phyloP scores from a whole-genome alignment of 2,888 invertebrate species.

The Plemyria rubiginata region DNA sequence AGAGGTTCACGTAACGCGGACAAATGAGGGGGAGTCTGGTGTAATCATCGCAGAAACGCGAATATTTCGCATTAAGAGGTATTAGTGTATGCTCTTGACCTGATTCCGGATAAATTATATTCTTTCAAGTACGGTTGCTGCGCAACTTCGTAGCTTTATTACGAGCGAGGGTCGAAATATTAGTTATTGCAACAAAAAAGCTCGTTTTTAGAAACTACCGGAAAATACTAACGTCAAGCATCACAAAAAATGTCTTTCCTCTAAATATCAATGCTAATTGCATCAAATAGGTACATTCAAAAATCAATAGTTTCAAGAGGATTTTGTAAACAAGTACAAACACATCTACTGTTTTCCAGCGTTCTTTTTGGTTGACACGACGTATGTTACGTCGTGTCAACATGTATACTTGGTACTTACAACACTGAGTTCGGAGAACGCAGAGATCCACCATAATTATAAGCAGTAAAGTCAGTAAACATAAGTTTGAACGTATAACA shows the following conservation, averaged over 20 bases:
- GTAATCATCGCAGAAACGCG: conserved; percentile 51
- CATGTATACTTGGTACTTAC: too few species aligned
- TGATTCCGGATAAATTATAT: conserved; percentile 52
- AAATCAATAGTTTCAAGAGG: conserved; percentile 34
- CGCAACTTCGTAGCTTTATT: conserved; percentile 40
- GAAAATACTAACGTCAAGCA: too few species aligned
- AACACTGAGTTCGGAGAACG: conserved; percentile 23
- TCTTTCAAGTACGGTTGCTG: conserved; percentile 50
- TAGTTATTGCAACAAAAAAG: conserved; percentile 25
- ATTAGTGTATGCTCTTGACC: conserved; percentile 59
- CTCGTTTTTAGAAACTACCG: too few species aligned
- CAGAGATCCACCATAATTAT: neutral
- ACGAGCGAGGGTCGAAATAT: conserved; percentile 32
- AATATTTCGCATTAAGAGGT: conserved; percentile 45
- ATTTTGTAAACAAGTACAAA: conserved; percentile 11
- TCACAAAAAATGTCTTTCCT: too few species aligned
- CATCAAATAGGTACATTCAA: conserved; percentile 30
- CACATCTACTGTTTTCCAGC: too few species aligned
- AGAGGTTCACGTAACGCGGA: conserved; percentile 45
- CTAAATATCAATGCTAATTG: neutral
- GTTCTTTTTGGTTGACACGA: too few species aligned
- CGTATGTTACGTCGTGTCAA: too few species aligned
- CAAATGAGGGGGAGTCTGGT: conserved; percentile 46
- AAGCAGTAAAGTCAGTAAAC: neutral
- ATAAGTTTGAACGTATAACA: neutral